Evolutionary conservation across 30 jellyfish, hydroid and myxozoan genomes (phyloP).

Genomic region (Aurelia sp.): DNA sequence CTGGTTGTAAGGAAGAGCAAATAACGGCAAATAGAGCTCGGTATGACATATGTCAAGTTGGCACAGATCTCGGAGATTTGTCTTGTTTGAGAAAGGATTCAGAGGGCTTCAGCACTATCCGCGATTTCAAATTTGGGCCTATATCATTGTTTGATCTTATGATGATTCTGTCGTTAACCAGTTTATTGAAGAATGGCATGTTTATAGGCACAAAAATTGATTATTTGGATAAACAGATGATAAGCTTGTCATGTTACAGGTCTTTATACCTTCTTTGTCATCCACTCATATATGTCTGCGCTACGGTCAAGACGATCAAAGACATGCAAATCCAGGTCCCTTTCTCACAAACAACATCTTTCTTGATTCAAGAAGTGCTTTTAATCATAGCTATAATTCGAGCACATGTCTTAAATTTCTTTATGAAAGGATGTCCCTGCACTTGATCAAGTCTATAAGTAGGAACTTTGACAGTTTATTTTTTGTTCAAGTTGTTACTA

Average conservation of each 20-base stretch:
- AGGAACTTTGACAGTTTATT: no score
- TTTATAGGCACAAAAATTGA: slow-evolving; percentile 45
- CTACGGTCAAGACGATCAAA: not conserved
- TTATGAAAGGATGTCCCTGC: no score
- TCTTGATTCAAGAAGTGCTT: no score
- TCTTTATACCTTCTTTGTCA: not conserved
- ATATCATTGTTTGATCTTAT: slow-evolving; percentile 37
- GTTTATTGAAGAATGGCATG: slow-evolving; percentile 37
- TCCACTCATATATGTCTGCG: not conserved
- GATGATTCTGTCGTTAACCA: slow-evolving; percentile 68
- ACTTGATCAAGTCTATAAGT: no score
- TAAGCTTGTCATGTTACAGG: slow-evolving; percentile 33
- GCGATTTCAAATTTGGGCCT: slow-evolving; percentile 32
- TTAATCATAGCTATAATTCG: no score
- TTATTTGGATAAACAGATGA: slow-evolving; percentile 33
- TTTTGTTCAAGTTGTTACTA: no score
- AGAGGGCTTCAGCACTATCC: slow-evolving; percentile 17
- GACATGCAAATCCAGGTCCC: not conserved
- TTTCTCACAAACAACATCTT: no score
- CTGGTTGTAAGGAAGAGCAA: slow-evolving; percentile 40
- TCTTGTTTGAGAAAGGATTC: slow-evolving; percentile 61
- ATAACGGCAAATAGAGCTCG: slow-evolving; percentile 15
- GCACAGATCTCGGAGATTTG: slow-evolving; percentile 24
- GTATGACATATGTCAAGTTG: slow-evolving; percentile 30
- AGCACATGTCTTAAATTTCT: no score